phyloP scores from a whole-genome alignment of 1,140 invertebrate genomes.

The Zaprionus tsacasi region DNA sequence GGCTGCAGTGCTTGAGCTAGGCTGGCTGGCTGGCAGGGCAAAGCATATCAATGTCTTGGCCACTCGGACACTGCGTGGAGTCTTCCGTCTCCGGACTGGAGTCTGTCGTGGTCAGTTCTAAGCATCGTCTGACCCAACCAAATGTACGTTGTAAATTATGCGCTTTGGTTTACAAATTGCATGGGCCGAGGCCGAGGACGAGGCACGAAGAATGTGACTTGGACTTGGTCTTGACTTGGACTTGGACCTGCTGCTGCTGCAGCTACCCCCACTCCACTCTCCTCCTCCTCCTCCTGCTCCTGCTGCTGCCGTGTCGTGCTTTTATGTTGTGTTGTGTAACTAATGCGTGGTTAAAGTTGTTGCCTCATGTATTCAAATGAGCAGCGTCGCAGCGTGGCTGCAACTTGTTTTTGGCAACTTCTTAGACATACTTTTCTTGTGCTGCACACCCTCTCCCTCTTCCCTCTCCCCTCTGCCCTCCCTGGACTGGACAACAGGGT shows the following conservation, averaged over 20 bases:
- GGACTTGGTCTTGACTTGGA: slow-evolving; percentile 38
- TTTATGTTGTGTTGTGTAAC: slow-evolving; percentile 61
- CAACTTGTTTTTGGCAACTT: slow-evolving; percentile 62
- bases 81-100: too few species aligned
- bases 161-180: slow-evolving; percentile 82
- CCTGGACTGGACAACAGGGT: slow-evolving; percentile 14
- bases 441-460: not conserved
- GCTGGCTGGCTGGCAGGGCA: not conserved
- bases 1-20: slow-evolving; percentile 1
- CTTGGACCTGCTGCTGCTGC: not conserved
- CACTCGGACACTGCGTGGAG: not conserved
- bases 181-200: slow-evolving; percentile 50
- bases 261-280: not conserved
- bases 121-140: slow-evolving; percentile 38
- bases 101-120: slow-evolving; percentile 44
- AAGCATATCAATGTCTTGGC: slow-evolving; percentile 2
- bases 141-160: slow-evolving; percentile 78
- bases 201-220: slow-evolving; percentile 60
- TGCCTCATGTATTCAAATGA: slow-evolving; percentile 75
- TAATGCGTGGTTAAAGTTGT: slow-evolving; percentile 81
- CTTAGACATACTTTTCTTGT: slow-evolving; percentile 77
- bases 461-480: too few species aligned
- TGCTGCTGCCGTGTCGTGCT: slow-evolving; percentile 14
- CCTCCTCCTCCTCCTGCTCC: not conserved
- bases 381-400: slow-evolving; percentile 60